These are phyloP conservation scores for Salarias fasciatus DNA, from an alignment of 2,797 vertebrate genomes.

Conservation along the genomic window DNA sequence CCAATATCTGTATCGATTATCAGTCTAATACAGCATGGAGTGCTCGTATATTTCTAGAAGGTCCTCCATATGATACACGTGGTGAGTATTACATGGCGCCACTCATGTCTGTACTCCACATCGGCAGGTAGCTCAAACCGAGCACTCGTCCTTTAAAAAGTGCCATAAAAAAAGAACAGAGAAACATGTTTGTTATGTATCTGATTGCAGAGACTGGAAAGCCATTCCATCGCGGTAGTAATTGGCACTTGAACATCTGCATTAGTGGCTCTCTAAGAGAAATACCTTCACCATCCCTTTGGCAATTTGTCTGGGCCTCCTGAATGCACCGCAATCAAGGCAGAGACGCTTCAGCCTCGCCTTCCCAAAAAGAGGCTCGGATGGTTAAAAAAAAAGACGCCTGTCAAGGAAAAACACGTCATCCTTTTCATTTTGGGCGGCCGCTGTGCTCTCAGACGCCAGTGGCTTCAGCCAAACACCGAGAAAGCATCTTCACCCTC, in stretches of 20 bases:
- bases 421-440: conserved; percentile 5
- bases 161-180: too few relatives aligned
- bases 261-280: conserved; percentile 1
- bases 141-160: too few relatives aligned
- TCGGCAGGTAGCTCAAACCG: too few relatives aligned
- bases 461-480: not conserved
- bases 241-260: conserved; percentile 19
- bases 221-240: not conserved
- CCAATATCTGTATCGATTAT: too few relatives aligned
- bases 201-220: not conserved
- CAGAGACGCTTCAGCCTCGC: not conserved
- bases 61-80: too few relatives aligned
- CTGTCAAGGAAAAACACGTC: conserved; percentile 30
- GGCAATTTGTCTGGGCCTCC: not conserved
- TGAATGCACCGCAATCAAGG: not conserved
- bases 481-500: conserved; percentile 10
- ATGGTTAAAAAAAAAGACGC: too few relatives aligned
- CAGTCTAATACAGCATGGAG: too few relatives aligned
- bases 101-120: too few relatives aligned
- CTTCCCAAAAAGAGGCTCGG: too few relatives aligned
- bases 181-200: too few relatives aligned
- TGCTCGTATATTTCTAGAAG: too few relatives aligned
- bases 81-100: too few relatives aligned
- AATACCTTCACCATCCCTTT: not conserved
- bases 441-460: conserved; percentile 13